Evolutionary conservation across 2,113 vertebrate genomes (phyloP).

Genomic region (Nycticebus coucang): DNA sequence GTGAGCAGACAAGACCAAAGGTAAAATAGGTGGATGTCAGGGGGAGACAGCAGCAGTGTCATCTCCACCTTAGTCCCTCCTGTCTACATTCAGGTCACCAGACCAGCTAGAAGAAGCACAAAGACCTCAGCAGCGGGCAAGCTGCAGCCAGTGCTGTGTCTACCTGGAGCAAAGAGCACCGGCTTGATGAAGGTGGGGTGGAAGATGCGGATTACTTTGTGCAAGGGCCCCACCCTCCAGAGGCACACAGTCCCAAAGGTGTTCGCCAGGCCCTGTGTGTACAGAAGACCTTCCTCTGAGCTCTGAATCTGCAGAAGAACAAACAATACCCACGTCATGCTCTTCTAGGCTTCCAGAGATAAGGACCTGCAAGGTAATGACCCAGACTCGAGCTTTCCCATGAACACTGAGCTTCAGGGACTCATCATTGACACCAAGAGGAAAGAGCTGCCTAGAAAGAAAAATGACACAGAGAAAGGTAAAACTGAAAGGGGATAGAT

Average conservation of each 20-base stretch:
- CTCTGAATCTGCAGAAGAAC: conserved; percentile 49
- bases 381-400: background rate
- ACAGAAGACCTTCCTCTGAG: conserved; percentile 58
- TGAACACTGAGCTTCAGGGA: background rate
- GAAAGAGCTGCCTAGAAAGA: no score
- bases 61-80: background rate
- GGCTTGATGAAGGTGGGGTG: conserved; percentile 88
- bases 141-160: background rate
- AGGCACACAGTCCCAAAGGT: conserved; percentile 30
- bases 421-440: background rate
- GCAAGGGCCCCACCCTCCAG: conserved; percentile 61
- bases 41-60: background rate
- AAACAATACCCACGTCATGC: background rate
- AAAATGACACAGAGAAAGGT: background rate
- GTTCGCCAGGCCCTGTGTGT: background rate
- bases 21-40: background rate
- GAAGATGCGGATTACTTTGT: conserved; percentile 87
- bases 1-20: background rate
- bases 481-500: background rate
- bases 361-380: background rate
- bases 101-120: background rate
- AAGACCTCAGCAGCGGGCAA: background rate
- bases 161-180: conserved; percentile 84
- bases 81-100: fast-evolving
- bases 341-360: background rate